Evolutionary conservation across 2,113 vertebrate genomes (phyloP).

Genomic region (Alaudala cheleensis): DNA sequence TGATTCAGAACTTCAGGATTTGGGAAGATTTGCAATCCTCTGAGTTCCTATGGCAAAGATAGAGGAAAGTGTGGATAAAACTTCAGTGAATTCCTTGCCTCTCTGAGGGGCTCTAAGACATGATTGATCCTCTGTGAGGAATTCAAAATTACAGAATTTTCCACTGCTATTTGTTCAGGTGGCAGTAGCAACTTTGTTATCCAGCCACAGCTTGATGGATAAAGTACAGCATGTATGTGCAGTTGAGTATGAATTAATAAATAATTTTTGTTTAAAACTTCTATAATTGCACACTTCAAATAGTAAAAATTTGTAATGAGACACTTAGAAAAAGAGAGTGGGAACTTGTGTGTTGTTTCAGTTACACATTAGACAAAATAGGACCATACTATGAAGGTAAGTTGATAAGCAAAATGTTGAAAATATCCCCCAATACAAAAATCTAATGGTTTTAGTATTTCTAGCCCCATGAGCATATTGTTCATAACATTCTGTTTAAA

Average conservation of each 20-base stretch:
- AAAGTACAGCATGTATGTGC: neutral
- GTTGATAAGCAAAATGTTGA: neutral
- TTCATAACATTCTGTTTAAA: neutral
- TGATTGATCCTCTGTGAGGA: neutral
- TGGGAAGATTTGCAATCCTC: neutral
- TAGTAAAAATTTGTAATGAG: neutral
- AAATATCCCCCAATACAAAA: neutral
- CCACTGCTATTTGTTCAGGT: neutral
- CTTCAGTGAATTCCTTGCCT: neutral
- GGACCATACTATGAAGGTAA: neutral
- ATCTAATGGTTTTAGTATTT: neutral
- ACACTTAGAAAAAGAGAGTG: neutral
- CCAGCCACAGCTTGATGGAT: neutral
- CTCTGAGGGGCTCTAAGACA: neutral
- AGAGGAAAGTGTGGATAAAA: neutral
- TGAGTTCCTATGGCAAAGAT: neutral
- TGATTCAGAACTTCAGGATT: neutral
- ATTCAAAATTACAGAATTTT: neutral
- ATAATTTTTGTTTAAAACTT: neutral
- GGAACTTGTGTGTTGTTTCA: neutral
- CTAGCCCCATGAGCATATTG: neutral
- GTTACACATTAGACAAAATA: neutral
- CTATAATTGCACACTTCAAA: neutral
- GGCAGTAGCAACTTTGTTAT: neutral
- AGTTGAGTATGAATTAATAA: neutral